Base-by-base conservation (phyloP, 2,888 invertebrate genomes). In the Caenorhabditis sp. region DNA sequence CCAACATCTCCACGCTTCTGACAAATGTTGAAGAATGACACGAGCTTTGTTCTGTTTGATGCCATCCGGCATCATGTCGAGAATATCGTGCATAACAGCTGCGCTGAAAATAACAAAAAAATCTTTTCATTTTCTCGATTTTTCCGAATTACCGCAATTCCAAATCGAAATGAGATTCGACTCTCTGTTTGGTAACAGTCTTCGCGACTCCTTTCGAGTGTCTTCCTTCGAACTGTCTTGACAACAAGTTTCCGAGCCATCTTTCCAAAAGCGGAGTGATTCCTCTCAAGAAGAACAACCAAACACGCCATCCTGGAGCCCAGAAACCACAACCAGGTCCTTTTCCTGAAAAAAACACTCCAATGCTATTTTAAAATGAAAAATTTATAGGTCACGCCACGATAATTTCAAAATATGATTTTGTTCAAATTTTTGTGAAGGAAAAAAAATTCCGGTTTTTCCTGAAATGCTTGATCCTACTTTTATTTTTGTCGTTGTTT, bases 41-140 rank as follows among this genome's bases (percentile, higher is more conserved):
- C 97, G 92, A 0, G 99, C 99, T 89, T 99, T 99, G 90, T 99
- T 99, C 89, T 99, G 99, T 88, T 99, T 99, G 88, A 99, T 99
- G 78, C 99, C 99, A 89, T 99, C 99, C 0, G 99, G 99, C 99
- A 99, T 99, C 99, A 99, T 99, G 88, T 99, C 99, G n/a, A 99
- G 93, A 80, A 99, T 99, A 88, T 99, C 99, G 86, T 92, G 92
- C 92, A 92, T 92, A 21, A 92, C 90, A 86, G 87, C 85, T 14
- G 88, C 87, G 10, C 84, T 84, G 64, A 66, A 83, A 74, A 62
- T 49, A 17, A 14, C 3, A 17, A 17, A 36, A 36, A 36, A 36
- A 36, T 36, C n/a, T 31, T 31, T 6, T 31, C 4, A 31, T 31
- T 31, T 43, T 43, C 43, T 43, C 6, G 14, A 43, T 10, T 14